Conservation (phyloP, 2,797 vertebrate species). For the Benthosema pterotum region DNA sequence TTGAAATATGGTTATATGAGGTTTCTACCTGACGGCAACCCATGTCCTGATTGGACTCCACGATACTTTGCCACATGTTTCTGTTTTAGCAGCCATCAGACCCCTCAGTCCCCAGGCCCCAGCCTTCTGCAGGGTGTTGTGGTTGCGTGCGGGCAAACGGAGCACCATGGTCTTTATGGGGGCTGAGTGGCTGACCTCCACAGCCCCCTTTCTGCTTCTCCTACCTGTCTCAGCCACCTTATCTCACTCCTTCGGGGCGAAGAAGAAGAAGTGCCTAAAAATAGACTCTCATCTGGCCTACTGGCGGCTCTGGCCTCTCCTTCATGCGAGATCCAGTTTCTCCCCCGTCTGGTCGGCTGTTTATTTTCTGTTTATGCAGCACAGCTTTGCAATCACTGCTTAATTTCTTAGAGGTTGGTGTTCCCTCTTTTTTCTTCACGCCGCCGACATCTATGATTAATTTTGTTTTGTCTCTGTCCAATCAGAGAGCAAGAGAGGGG, state of each 20-base stretch:
- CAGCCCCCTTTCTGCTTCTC: constrained; percentile 39
- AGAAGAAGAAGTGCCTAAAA: constrained; percentile 45
- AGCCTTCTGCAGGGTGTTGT: constrained; percentile 14
- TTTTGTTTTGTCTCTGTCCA: constrained; percentile 65
- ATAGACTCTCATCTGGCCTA: constrained; percentile 47
- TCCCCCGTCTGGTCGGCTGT: constrained; percentile 45
- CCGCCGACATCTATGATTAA: constrained; percentile 61
- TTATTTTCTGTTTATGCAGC: constrained; percentile 68
- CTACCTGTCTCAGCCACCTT: constrained; percentile 55
- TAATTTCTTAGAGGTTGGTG: constrained; percentile 54
- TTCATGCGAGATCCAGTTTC: constrained; percentile 58
- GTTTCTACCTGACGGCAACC: constrained; percentile 5
- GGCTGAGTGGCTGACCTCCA: constrained; percentile 41
- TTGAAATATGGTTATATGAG: no score
- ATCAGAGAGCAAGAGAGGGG: constrained; percentile 22
- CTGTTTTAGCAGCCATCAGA: constrained; percentile 58
- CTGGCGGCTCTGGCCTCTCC: constrained; percentile 9
- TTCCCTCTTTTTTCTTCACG: constrained; percentile 33
- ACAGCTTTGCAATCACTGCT: constrained; percentile 68
- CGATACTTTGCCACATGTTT: constrained; percentile 59
- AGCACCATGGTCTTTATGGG: constrained; percentile 29
- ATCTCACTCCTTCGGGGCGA: constrained; percentile 32
- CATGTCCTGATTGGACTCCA: constrained; percentile 64
- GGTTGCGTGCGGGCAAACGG: constrained; percentile 6
- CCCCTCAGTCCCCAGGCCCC: constrained; percentile 32